Percentiles rank a stretch among this genome's conserved stretches.
Evolutionary conservation across 2,888 invertebrate genomes (phyloP).

Genomic region (Erebia palarica): DNA sequence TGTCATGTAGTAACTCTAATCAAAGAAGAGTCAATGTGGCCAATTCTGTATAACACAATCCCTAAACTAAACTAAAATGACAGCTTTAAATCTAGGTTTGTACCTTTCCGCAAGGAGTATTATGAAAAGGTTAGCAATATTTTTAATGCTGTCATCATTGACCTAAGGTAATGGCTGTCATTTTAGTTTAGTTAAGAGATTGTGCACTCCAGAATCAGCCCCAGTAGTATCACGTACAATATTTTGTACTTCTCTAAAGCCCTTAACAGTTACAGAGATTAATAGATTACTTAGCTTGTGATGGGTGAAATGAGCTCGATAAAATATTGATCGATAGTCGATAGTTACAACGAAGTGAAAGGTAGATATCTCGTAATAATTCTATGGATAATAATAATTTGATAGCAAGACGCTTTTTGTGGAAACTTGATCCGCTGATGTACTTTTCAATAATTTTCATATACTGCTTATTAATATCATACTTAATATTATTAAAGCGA

Average conservation of each 20-base stretch:
- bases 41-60: too few species aligned
- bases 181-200: too few species aligned
- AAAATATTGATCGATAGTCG: conserved; percentile 15
- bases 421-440: background rate
- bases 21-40: conserved; percentile 15
- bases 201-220: too few species aligned
- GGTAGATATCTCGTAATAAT: background rate
- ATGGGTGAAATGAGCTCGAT: conserved; percentile 5
- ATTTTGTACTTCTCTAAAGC: conserved; percentile 68
- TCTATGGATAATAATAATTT: background rate
- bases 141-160: too few species aligned
- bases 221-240: conserved; percentile 53
- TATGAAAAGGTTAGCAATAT: too few species aligned
- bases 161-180: too few species aligned
- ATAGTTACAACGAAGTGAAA: conserved; percentile 16
- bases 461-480: too few species aligned
- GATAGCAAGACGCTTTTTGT: background rate
- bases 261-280: conserved; percentile 47
- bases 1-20: conserved; percentile 8
- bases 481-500: too few species aligned
- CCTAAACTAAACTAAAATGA: too few species aligned
- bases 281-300: conserved; percentile 39
- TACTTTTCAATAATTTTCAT: background rate
- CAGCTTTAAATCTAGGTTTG: too few species aligned
- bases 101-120: too few species aligned